Evolutionary conservation across 1,140 invertebrate species (phyloP).

Genomic region (Drosophila cardini): DNA sequence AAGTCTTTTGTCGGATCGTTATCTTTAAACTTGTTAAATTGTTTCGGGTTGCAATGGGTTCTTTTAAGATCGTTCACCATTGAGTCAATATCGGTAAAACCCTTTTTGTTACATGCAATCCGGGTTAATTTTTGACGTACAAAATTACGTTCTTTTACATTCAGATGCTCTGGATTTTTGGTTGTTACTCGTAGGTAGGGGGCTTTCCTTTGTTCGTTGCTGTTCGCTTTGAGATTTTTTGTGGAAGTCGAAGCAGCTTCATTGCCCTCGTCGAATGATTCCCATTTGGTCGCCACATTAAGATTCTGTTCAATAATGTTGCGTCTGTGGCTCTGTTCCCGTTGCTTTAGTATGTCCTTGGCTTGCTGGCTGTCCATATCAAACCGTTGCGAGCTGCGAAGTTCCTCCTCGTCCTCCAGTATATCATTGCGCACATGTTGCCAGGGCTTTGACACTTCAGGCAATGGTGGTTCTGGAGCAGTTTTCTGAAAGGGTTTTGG

Average conservation of each 20-base stretch:
- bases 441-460: constrained; percentile 51
- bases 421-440: constrained; percentile 64
- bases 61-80: constrained; percentile 24
- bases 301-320: constrained; percentile 61
- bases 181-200: no score
- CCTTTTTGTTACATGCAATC: background rate
- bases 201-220: background rate
- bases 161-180: constrained; percentile 26
- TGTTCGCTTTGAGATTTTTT: background rate
- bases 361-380: constrained; percentile 59
- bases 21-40: constrained; percentile 14
- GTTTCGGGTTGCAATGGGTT: background rate
- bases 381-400: constrained; percentile 10
- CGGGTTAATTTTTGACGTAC: constrained; percentile 34
- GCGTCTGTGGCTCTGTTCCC: constrained; percentile 59
- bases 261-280: constrained; percentile 46
- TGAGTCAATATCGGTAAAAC: background rate
- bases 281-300: constrained; percentile 50
- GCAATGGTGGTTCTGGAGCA: constrained; percentile 12
- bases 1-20: no score
- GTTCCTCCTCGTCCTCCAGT: constrained; percentile 47
- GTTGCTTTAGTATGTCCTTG: constrained; percentile 47
- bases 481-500: constrained; percentile 25
- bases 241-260: background rate
- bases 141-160: constrained; percentile 39